phyloP scores from a whole-genome alignment of 2,113 vertebrate species.

The Aegithalos caudatus region DNA sequence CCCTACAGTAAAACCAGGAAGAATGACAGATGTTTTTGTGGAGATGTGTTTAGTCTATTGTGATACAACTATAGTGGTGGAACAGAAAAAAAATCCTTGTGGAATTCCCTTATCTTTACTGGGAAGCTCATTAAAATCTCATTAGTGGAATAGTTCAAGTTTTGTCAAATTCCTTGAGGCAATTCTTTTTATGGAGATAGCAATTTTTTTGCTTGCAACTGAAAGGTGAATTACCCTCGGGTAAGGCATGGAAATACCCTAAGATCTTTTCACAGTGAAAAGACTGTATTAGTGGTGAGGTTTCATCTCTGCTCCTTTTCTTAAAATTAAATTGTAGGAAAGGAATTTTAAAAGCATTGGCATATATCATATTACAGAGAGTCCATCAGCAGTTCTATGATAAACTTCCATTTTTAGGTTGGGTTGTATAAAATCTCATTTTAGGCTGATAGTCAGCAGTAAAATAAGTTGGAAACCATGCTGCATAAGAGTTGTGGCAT shows the following conservation, averaged over 20 bases:
- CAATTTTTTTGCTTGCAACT: slow-evolving; percentile 43
- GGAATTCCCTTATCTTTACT: slow-evolving; percentile 8
- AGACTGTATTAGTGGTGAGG: background rate
- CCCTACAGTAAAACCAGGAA: background rate
- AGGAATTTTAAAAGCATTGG: background rate
- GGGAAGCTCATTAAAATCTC: slow-evolving; percentile 70
- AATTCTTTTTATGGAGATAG: slow-evolving; percentile 48
- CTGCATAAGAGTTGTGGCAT: background rate
- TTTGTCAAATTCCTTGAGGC: slow-evolving; percentile 53
- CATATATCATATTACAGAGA: background rate
- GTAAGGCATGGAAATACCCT: background rate
- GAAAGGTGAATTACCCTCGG: slow-evolving; percentile 28
- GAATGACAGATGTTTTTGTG: background rate
- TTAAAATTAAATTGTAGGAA: background rate
- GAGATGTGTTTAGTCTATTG: background rate
- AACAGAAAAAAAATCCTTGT: background rate
- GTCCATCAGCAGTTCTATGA: background rate
- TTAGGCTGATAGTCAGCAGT: slow-evolving; percentile 25
- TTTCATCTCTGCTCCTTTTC: background rate
- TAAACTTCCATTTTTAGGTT: slow-evolving; percentile 18
- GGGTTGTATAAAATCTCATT: slow-evolving; percentile 54
- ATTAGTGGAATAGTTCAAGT: slow-evolving; percentile 62
- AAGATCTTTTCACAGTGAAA: background rate
- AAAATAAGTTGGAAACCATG: slow-evolving; percentile 18
- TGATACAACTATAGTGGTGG: background rate